Percentiles rank a stretch among this genome's conserved stretches.
Evolutionary conservation across 23 tunicate genomes (phyloP).

Genomic region (Pegea sp.): DNA sequence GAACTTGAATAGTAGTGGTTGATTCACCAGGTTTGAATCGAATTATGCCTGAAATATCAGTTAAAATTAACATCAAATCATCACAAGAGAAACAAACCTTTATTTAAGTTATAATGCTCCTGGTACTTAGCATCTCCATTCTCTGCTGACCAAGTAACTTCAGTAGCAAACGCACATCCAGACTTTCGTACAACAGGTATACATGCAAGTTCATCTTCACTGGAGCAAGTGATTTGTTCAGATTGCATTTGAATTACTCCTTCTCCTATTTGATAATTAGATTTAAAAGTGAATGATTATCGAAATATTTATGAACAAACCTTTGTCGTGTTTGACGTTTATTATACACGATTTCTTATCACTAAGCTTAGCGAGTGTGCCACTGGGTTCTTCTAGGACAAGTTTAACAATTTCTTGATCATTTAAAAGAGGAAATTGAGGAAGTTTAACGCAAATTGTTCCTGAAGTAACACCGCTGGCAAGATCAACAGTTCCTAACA

Average conservation of each 20-base stretch:
- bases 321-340: slow-evolving; percentile 56
- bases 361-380: slow-evolving; percentile 42
- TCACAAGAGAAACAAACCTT: slow-evolving; percentile 16
- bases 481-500: slow-evolving; percentile 39
- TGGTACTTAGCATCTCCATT: slow-evolving; percentile 56
- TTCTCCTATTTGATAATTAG: slow-evolving; percentile 12
- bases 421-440: slow-evolving; percentile 47
- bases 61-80: no score
- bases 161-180: slow-evolving; percentile 50
- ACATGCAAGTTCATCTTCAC: slow-evolving; percentile 23
- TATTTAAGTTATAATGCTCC: slow-evolving; percentile 30
- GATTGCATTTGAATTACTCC: slow-evolving; percentile 65
- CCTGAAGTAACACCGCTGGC: slow-evolving; percentile 54
- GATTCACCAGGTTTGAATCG: slow-evolving; percentile 82
- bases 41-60: slow-evolving; percentile 22
- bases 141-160: slow-evolving; percentile 33
- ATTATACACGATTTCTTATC: slow-evolving; percentile 29
- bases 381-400: slow-evolving; percentile 65
- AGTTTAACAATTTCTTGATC: slow-evolving; percentile 32
- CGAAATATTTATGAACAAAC: background rate
- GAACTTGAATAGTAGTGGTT: slow-evolving; percentile 38
- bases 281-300: background rate
- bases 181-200: slow-evolving; percentile 51
- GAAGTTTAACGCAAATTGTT: slow-evolving; percentile 33
- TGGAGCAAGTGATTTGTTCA: slow-evolving; percentile 40